Evolutionary conservation across 2,113 vertebrate genomes (phyloP).

Genomic region (Piprites chloris): DNA sequence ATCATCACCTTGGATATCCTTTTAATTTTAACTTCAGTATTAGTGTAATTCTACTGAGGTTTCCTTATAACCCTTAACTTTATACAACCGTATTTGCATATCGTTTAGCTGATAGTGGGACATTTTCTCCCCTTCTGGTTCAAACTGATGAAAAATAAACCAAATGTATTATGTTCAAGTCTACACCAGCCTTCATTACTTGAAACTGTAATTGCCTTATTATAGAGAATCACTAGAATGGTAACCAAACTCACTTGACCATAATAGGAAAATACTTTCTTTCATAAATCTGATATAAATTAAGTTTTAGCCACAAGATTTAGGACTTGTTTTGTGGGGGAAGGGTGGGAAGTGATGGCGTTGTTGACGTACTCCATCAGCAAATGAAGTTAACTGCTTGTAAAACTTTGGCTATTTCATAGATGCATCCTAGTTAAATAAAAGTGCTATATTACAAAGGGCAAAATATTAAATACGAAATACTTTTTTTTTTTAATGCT

Average conservation of each 20-base stretch:
- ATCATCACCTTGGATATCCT: conserved; percentile 74
- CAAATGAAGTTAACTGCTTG: conserved; percentile 71
- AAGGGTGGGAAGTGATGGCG: conserved; percentile 50
- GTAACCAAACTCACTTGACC: conserved; percentile 79
- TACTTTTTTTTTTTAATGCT: conserved; percentile 41
- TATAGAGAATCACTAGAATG: conserved; percentile 78
- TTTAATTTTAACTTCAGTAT: conserved; percentile 80
- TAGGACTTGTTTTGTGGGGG: conserved; percentile 61
- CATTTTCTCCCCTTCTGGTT: conserved; percentile 61
- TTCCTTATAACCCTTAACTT: conserved; percentile 76
- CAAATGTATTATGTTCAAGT: conserved; percentile 70
- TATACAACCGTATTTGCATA: conserved; percentile 73
- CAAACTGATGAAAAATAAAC: conserved; percentile 70
- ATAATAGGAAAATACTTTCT: conserved; percentile 83
- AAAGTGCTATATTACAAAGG: conserved; percentile 82
- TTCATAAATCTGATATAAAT: conserved; percentile 83
- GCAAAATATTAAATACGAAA: conserved; percentile 72
- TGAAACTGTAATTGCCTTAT: conserved; percentile 79
- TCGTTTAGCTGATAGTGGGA: conserved; percentile 72
- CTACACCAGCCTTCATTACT: conserved; percentile 71
- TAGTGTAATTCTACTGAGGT: conserved; percentile 82
- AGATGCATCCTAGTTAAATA: conserved; percentile 77
- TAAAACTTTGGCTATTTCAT: conserved; percentile 82
- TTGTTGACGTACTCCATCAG: conserved; percentile 69
- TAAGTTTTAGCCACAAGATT: conserved; percentile 75